These are phyloP conservation scores for Aspidapion aeneum DNA, from an alignment of 2,888 invertebrate genomes.

Conservation along the genomic window DNA sequence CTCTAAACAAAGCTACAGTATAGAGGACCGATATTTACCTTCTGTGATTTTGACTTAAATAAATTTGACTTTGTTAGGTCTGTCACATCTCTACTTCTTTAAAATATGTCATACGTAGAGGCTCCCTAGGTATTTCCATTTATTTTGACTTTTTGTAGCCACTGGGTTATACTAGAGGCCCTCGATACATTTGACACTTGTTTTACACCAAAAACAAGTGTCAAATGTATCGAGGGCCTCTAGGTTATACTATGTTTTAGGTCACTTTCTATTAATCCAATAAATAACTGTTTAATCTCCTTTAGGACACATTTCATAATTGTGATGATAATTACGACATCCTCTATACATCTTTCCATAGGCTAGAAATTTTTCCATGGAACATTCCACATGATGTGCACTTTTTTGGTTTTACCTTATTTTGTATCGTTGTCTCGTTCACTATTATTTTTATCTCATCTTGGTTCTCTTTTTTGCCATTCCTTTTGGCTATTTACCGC, in stretches of 20 bases:
- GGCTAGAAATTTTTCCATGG: conserved; percentile 7
- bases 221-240: too few species aligned
- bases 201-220: too few species aligned
- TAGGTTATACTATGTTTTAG: too few species aligned
- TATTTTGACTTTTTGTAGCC: not conserved
- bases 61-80: too few species aligned
- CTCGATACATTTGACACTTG: too few species aligned
- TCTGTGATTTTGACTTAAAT: too few species aligned
- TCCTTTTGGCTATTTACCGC: not conserved
- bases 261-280: not conserved
- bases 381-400: conserved; percentile 1
- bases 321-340: conserved; percentile 4
- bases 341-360: conserved; percentile 2
- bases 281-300: not conserved
- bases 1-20: too few species aligned
- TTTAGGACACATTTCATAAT: not conserved
- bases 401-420: not conserved
- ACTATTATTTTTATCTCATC: not conserved
- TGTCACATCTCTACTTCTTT: too few species aligned
- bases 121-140: too few species aligned
- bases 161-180: not conserved
- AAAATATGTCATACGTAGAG: too few species aligned
- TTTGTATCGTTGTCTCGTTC: not conserved
- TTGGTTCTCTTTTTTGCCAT: not conserved
- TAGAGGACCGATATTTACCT: too few species aligned